phyloP scores from a whole-genome alignment of 2,113 vertebrate species.

The Microtus pennsylvanicus region DNA sequence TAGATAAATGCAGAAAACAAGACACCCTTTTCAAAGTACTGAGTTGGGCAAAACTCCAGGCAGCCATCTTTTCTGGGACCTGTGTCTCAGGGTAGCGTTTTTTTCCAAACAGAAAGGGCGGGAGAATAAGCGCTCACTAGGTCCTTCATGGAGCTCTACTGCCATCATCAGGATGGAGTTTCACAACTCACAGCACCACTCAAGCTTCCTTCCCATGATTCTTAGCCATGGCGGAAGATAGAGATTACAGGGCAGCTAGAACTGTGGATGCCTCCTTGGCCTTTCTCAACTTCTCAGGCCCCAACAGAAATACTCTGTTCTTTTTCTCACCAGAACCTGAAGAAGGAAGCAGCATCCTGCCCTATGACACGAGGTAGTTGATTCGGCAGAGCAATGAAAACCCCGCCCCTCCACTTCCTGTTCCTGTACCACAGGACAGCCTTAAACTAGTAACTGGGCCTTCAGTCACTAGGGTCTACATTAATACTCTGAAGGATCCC shows the following conservation, averaged over 20 bases:
- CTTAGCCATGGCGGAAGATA: background rate
- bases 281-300: background rate
- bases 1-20: background rate
- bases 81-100: background rate
- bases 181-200: background rate
- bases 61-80: background rate
- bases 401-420: background rate
- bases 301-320: rapidly evolving
- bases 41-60: background rate
- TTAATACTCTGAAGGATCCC: too few species aligned
- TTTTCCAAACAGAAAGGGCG: background rate
- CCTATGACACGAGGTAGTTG: too few species aligned
- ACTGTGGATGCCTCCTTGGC: background rate
- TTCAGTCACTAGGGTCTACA: background rate
- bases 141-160: background rate
- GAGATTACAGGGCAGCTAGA: background rate
- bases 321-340: background rate
- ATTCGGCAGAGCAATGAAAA: rapidly evolving
- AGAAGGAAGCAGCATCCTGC: background rate
- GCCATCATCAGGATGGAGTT: background rate
- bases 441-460: too few species aligned
- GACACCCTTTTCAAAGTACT: background rate
- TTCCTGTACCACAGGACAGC: background rate
- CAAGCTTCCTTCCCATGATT: background rate
- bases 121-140: rapidly evolving